phyloP scores from a whole-genome alignment of 35 echinoderm and acorn worm species.

The Ophiothrix spiculata region DNA sequence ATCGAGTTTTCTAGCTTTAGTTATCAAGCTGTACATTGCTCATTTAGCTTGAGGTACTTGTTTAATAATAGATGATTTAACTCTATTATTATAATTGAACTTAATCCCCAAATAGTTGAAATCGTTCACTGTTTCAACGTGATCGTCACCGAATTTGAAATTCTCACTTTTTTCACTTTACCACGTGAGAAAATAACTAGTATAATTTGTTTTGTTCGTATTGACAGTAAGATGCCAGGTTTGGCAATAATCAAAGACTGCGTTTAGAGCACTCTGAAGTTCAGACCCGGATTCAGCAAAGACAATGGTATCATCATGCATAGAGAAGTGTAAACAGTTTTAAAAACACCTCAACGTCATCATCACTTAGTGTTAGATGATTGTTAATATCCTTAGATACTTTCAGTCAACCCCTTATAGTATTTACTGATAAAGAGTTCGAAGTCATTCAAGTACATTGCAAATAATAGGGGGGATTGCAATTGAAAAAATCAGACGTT shows the following conservation, averaged over 20 bases:
- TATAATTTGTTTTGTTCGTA: neutral
- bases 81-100: constrained; percentile 5
- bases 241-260: constrained; percentile 12
- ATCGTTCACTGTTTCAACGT: neutral
- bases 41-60: neutral
- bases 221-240: constrained; percentile 30
- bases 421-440: constrained; percentile 40
- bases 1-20: constrained; percentile 9
- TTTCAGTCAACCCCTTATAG: constrained; percentile 21
- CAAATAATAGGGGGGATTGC: constrained; percentile 61
- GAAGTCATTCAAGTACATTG: constrained; percentile 61
- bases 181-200: neutral
- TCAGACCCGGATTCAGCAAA: neutral
- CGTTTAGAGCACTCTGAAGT: constrained; percentile 13
- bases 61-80: neutral
- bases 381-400: neutral
- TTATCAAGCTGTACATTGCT: neutral
- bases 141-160: neutral
- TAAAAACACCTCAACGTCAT: constrained; percentile 45
- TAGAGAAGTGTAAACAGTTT: constrained; percentile 36
- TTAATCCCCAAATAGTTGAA: neutral
- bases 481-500: constrained; percentile 41
- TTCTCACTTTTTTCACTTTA: neutral
- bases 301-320: constrained; percentile 28
- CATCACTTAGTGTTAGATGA: constrained; percentile 23